Percentiles rank a stretch among this genome's conserved stretches.
Conservation (phyloP, 2,797 vertebrate genomes). For the Galaxias olidus region DNA sequence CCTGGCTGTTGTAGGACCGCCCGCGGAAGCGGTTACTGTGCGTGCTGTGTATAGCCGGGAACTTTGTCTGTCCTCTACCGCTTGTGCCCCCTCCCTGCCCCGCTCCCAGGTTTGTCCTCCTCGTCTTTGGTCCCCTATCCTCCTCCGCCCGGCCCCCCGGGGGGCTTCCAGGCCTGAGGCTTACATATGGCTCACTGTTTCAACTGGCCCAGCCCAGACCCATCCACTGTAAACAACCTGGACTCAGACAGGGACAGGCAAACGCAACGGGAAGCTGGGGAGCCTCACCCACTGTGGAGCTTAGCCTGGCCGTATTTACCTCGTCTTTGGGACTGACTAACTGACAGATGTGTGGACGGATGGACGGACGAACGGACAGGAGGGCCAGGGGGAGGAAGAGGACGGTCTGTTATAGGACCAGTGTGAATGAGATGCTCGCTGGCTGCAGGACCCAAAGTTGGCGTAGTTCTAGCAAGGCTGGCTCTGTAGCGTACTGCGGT, state of each 20-base stretch:
- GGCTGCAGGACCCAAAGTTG: constrained; percentile 29
- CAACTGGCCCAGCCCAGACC: background rate
- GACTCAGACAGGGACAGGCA: constrained; percentile 38
- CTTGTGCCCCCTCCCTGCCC: background rate
- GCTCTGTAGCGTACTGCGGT: no score
- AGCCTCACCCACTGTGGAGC: constrained; percentile 31
- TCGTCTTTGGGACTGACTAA: constrained; percentile 38
- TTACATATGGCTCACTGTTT: constrained; percentile 19
- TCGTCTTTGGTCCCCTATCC: constrained; percentile 12
- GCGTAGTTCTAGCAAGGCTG: constrained; percentile 21
- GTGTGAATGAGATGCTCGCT: constrained; percentile 37
- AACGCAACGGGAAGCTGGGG: constrained; percentile 32
- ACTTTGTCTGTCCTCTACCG: no score
- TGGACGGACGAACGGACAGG: no score
- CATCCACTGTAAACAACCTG: constrained; percentile 21
- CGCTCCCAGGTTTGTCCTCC: constrained; percentile 4
- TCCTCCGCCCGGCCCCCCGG: background rate
- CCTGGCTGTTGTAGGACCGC: constrained; percentile 5
- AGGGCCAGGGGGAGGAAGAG: background rate
- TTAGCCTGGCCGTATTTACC: constrained; percentile 41
- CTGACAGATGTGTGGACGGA: constrained; percentile 40
- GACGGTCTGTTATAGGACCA: constrained; percentile 32
- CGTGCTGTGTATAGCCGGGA: background rate
- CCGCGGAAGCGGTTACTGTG: background rate
- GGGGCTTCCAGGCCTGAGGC: constrained; percentile 10